Conservation (phyloP, 2,797 vertebrate species). For the Leptatherina wallacei region DNA sequence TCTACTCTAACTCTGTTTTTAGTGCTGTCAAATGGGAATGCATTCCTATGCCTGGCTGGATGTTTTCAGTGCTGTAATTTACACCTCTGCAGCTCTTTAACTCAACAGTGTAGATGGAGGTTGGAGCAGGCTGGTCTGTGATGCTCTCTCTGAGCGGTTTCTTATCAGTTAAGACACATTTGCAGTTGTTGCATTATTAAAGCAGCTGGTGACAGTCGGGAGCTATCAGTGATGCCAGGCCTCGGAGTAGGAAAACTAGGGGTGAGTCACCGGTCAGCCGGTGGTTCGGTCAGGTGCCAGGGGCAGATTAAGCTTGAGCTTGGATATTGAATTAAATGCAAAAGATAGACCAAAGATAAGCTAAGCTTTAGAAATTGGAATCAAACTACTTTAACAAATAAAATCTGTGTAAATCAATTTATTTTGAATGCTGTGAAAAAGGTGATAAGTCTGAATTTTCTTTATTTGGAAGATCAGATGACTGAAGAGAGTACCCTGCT, state of each 20-base stretch:
- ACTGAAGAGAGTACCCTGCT: too few relatives aligned
- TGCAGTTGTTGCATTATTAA: slow-evolving; percentile 19
- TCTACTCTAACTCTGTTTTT: too few relatives aligned
- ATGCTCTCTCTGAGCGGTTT: slow-evolving; percentile 15
- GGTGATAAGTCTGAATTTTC: background rate
- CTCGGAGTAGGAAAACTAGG: background rate
- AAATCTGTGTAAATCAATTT: slow-evolving; percentile 8
- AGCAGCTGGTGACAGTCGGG: slow-evolving; percentile 28
- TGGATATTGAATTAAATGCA: slow-evolving; percentile 30
- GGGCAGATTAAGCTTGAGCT: slow-evolving; percentile 11
- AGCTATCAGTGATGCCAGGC: slow-evolving; percentile 15
- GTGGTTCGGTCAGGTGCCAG: slow-evolving; percentile 9
- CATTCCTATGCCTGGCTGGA: too few relatives aligned
- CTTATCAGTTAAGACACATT: slow-evolving; percentile 12
- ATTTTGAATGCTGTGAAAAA: slow-evolving; percentile 1
- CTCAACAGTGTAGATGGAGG: slow-evolving; percentile 3
- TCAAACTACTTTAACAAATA: slow-evolving; percentile 5
- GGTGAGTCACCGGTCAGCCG: slow-evolving; percentile 1
- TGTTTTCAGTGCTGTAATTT: background rate
- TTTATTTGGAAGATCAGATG: background rate
- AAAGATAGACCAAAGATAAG: slow-evolving; percentile 3
- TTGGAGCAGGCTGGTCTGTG: slow-evolving; percentile 1
- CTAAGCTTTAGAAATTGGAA: slow-evolving; percentile 7
- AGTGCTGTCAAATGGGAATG: too few relatives aligned
- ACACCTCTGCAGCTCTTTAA: background rate